phyloP scores from a whole-genome alignment of 2,888 invertebrate genomes.

The Latheticus oryzae region DNA sequence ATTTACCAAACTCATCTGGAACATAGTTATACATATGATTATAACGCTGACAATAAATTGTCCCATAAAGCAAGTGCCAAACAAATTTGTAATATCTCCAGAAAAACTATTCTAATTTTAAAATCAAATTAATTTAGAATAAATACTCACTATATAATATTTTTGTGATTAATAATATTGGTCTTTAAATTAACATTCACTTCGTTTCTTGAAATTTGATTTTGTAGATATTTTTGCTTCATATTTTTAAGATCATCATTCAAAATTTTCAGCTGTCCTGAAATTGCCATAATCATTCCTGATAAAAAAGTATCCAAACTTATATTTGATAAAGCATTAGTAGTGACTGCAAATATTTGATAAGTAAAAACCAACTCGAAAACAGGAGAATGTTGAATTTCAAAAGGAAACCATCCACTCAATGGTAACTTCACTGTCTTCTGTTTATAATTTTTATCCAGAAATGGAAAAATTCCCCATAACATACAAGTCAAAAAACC shows the following conservation, averaged over 20 bases:
- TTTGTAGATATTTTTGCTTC: background rate
- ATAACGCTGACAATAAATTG: slow-evolving; percentile 59
- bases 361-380: slow-evolving; percentile 67
- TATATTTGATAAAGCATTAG: slow-evolving; percentile 68
- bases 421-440: slow-evolving; percentile 49
- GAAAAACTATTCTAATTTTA: slow-evolving; percentile 21
- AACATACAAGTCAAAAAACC: slow-evolving; percentile 53
- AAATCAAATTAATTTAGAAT: slow-evolving; percentile 1
- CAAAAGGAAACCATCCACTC: slow-evolving; percentile 66
- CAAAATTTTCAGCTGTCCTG: slow-evolving; percentile 66
- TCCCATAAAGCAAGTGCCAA: slow-evolving; percentile 47
- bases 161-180: slow-evolving; percentile 43
- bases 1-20: slow-evolving; percentile 59
- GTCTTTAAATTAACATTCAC: no score
- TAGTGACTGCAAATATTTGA: slow-evolving; percentile 65
- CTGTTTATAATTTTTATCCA: slow-evolving; percentile 48
- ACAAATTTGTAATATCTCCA: slow-evolving; percentile 43
- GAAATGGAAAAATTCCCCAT: slow-evolving; percentile 59
- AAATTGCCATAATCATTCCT: slow-evolving; percentile 44
- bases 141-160: slow-evolving; percentile 44
- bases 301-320: slow-evolving; percentile 61
- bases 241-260: slow-evolving; percentile 57
- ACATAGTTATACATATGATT: slow-evolving; percentile 62
- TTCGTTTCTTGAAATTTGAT: background rate
- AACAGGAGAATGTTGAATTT: slow-evolving; percentile 62